Base-by-base conservation (phyloP, 2,797 vertebrate species). In the Aplochiton taeniatus region DNA sequence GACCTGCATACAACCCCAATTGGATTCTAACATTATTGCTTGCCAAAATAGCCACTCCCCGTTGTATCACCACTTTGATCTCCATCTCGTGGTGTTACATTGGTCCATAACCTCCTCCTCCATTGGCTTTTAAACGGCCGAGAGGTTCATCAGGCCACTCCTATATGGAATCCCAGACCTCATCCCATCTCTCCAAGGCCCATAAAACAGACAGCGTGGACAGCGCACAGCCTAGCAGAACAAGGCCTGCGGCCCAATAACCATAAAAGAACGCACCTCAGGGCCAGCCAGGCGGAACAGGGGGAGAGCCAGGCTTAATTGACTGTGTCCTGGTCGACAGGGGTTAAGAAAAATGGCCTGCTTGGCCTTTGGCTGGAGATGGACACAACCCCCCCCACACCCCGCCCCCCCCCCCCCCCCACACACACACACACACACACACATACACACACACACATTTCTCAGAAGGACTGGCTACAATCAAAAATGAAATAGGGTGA, bases 401-500 rank as follows among this genome's bases (percentile, higher is more conserved):
- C 42, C 44, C 16, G 17, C 17, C 43, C 20, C 58, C 49, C 59
- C 12, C 52, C 14, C 43, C 19, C 59, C 48, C 12, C 9, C 59
- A 41, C 59, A 51, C 31, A 53, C 41, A 51, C 61, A 63, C 31
- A 53, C 48, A 44, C 41, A 19, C 13, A 47, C 17, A 4, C 60
- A 31, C 6, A 9, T 13, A 58, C 48, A 47, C n/a, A 47, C 47
- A 1, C 48, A 19, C 4, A 10, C 41, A 59, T 13, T 47, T 12
- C 31, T 19, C 57, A 54, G 51, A 9, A 45, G 57, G 42, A 16
- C 8, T 11, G 12, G 17, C 8, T 12, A 44, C 16, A 17, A 63
- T 19, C 31, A 31, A 44, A 44, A 18, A 54, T 46, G 42, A 9
- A 43, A 20, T 9, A 50, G 4, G 11, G 0, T 65, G 57, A 50